Conservation (phyloP, 2,113 vertebrate species). For the Grammomys dolichurus region DNA sequence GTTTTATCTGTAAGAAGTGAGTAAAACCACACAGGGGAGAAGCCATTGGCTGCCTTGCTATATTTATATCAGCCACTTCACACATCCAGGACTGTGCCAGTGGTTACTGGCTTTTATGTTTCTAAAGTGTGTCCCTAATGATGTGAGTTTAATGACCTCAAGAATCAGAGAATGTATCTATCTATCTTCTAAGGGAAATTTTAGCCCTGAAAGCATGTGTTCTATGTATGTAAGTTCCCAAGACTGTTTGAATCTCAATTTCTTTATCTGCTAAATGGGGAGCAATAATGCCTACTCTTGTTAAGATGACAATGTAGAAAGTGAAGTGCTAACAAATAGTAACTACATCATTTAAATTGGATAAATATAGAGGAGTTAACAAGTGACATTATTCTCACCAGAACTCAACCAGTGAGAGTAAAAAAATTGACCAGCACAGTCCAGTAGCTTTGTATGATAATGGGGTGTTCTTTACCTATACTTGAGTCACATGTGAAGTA, state of each 20-base stretch:
- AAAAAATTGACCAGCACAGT: neutral
- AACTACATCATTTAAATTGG: neutral
- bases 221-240: neutral
- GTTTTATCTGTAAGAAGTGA: neutral
- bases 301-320: constrained; percentile 34
- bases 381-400: neutral
- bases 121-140: neutral
- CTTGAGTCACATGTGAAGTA: neutral
- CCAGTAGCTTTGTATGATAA: neutral
- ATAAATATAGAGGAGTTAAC: constrained; percentile 16
- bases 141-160: neutral
- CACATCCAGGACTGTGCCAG: neutral
- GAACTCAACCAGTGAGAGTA: neutral
- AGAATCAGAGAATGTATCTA: constrained; percentile 25
- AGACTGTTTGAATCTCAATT: neutral
- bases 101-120: neutral
- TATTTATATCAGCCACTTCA: neutral
- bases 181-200: neutral
- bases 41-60: neutral
- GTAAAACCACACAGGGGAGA: neutral
- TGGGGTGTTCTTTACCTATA: neutral
- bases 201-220: neutral
- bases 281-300: neutral
- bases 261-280: neutral
- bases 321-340: neutral